A percentile compares a stretch with the other conserved stretches of the same genome.
Evolutionary conservation across 1,140 invertebrate genomes (phyloP).

Genomic region (Lethrus apterus): DNA sequence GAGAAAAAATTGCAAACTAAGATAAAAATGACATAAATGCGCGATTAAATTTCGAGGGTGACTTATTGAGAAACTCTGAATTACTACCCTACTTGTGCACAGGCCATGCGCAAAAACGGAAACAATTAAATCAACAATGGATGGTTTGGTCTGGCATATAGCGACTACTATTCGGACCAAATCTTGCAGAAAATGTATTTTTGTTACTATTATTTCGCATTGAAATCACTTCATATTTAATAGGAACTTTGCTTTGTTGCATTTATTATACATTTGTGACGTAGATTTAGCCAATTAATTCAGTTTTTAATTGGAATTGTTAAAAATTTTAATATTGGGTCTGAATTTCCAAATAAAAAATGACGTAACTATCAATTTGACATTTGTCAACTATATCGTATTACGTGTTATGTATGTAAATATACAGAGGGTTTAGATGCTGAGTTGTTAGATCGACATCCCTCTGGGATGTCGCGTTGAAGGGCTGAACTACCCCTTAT

Average conservation of each 20-base stretch:
- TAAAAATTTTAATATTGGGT: too few relatives aligned
- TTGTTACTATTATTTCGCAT: conserved; percentile 36
- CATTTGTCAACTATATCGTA: conserved; percentile 29
- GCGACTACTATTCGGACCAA: conserved; percentile 34
- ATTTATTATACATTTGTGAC: too few relatives aligned
- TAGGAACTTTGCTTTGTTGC: conserved; percentile 30
- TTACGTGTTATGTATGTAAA: conserved; percentile 39
- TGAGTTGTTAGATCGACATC: conserved; percentile 7
- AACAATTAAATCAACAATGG: conserved; percentile 44
- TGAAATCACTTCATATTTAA: conserved; percentile 36
- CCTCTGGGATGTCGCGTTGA: conserved; percentile 22
- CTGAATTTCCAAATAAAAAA: too few relatives aligned
- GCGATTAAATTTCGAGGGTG: background rate
- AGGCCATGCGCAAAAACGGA: conserved; percentile 39
- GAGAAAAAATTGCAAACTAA: too few relatives aligned
- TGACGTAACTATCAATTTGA: conserved; percentile 2
- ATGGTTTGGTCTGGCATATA: conserved; percentile 36
- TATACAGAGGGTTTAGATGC: conserved; percentile 24
- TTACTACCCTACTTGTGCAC: conserved; percentile 28
- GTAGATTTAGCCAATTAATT: too few relatives aligned
- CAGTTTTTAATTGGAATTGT: too few relatives aligned
- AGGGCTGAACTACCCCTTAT: conserved; percentile 33
- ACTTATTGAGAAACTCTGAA: conserved; percentile 27
- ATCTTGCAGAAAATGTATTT: conserved; percentile 41
- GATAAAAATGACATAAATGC: background rate